phyloP scores from a whole-genome alignment of 2,888 invertebrate species.

The Apamea crenata region DNA sequence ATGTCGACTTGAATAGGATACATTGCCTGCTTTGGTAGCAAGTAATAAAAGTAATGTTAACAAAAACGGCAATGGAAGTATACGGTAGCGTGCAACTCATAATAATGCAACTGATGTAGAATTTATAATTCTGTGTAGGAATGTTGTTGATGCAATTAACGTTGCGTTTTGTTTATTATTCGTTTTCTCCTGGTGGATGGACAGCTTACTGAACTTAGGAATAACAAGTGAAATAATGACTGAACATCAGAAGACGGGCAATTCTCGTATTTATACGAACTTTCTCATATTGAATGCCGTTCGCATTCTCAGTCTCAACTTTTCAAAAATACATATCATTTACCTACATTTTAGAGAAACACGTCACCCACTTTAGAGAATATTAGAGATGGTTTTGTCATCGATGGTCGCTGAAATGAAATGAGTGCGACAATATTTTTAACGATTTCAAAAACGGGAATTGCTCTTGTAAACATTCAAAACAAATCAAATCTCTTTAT shows the following conservation, averaged over 20 bases:
- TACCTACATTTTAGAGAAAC: neutral
- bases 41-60: neutral
- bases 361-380: neutral
- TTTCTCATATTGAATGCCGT: neutral
- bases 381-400: neutral
- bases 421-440: neutral
- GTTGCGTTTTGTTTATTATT: constrained; percentile 29
- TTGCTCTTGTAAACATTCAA: neutral
- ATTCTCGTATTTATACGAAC: neutral
- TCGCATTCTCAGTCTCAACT: neutral
- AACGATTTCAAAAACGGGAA: neutral
- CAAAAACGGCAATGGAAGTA: constrained; percentile 9
- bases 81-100: neutral
- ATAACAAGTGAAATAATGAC: neutral
- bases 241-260: neutral
- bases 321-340: neutral
- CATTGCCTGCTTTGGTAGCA: neutral
- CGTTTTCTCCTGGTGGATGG: constrained; percentile 34
- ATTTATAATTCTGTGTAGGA: constrained; percentile 26
- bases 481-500: too few species aligned
- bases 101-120: neutral
- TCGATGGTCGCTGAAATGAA: neutral
- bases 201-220: constrained; percentile 6
- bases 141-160: constrained; percentile 42
- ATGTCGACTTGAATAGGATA: neutral